Conservation (phyloP, 2,797 vertebrate genomes). For the Anisognathus igniventris region DNA sequence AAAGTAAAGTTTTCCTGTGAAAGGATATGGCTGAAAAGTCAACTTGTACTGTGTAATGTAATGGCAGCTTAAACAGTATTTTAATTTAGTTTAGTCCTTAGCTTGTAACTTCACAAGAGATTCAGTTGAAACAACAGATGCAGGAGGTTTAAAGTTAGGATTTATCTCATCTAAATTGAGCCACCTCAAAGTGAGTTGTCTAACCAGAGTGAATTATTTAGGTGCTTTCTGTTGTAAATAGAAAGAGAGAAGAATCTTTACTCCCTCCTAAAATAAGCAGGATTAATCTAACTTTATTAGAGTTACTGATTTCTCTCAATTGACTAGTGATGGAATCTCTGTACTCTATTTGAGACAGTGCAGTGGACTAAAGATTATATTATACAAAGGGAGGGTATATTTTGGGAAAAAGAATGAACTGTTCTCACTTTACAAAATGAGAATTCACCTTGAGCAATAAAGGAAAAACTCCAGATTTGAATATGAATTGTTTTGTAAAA, state of each 20-base stretch:
- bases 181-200: neutral
- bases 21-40: neutral
- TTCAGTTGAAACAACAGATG: neutral
- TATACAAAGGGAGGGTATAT: neutral
- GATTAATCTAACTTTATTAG: neutral
- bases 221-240: neutral
- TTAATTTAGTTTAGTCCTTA: neutral
- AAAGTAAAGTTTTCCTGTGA: neutral
- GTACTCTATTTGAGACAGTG: neutral
- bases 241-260: neutral
- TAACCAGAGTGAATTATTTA: constrained; percentile 12
- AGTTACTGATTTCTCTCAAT: neutral
- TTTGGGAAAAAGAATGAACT: neutral
- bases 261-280: neutral
- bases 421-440: neutral
- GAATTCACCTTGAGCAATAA: neutral
- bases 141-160: neutral
- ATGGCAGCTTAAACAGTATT: neutral
- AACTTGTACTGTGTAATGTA: neutral
- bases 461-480: neutral
- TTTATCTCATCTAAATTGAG: neutral
- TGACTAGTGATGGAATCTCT: neutral
- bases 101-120: neutral
- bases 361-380: neutral
- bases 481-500: neutral